Evolutionary conservation across 2,888 invertebrate genomes (phyloP).

Genomic region (Drosophila neonasuta): DNA sequence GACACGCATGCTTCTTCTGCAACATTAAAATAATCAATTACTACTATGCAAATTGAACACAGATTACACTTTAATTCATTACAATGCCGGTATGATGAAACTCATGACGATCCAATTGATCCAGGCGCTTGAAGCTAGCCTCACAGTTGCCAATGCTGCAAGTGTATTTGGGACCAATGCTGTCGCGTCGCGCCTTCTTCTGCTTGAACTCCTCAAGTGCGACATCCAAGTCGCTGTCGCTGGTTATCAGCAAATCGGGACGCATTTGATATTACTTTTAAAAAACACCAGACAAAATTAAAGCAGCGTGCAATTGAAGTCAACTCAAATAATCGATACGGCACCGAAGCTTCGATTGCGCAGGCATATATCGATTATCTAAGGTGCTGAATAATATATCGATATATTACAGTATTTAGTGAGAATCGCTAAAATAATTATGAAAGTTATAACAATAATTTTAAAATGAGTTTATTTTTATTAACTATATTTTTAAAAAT

Average conservation of each 20-base stretch:
- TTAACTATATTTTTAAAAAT: no score
- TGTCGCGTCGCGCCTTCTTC: slow-evolving; percentile 48
- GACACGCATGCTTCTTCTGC: slow-evolving; percentile 85
- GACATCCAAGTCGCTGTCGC: slow-evolving; percentile 80
- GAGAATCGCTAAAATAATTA: not conserved
- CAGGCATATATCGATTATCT: not conserved
- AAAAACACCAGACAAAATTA: not conserved
- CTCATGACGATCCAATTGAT: slow-evolving; percentile 84
- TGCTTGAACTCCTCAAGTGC: slow-evolving; percentile 59
- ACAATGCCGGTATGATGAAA: slow-evolving; percentile 85
- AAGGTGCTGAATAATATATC: not conserved
- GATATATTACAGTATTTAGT: not conserved
- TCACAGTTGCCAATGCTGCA: slow-evolving; percentile 84
- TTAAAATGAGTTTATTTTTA: no score
- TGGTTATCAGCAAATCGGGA: slow-evolving; percentile 61
- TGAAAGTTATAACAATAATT: not conserved
- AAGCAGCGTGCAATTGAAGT: not conserved
- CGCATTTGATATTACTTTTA: slow-evolving; percentile 56
- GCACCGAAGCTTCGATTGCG: not conserved
- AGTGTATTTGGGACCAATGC: slow-evolving; percentile 78
- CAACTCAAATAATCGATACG: not conserved
- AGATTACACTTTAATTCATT: slow-evolving; percentile 62
- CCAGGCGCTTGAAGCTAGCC: slow-evolving; percentile 83
- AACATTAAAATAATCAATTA: no score
- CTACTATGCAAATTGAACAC: no score